These are phyloP conservation scores for Archivesica marissinica DNA, from an alignment of 1,140 invertebrate genomes.

Conservation along the genomic window DNA sequence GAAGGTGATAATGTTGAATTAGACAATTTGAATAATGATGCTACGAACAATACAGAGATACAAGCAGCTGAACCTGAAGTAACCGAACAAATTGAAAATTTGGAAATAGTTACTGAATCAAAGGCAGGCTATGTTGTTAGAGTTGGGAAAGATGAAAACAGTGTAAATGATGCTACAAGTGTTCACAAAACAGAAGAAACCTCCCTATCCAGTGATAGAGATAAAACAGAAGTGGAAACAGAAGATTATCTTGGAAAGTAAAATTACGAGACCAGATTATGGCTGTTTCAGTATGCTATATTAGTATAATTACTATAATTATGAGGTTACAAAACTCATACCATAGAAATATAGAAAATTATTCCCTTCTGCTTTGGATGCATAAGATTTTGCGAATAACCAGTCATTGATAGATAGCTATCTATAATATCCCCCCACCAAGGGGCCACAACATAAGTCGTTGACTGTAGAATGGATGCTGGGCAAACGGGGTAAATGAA, in stretches of 20 bases:
- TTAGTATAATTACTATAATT: too few species aligned
- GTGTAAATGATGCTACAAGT: conserved; percentile 26
- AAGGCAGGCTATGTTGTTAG: not conserved
- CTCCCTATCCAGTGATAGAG: conserved; percentile 34
- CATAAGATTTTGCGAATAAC: too few species aligned
- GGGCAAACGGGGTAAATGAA: too few species aligned
- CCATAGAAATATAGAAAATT: too few species aligned
- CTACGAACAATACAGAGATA: not conserved
- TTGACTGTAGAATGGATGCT: too few species aligned
- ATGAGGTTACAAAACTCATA: too few species aligned
- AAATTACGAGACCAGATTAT: too few species aligned
- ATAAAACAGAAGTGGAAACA: conserved; percentile 50
- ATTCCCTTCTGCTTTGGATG: too few species aligned
- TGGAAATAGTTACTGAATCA: not conserved
- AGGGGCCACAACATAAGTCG: too few species aligned
- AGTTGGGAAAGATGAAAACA: not conserved
- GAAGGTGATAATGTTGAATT: conserved; percentile 13
- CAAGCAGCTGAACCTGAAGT: conserved; percentile 12
- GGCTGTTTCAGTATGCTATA: too few species aligned
- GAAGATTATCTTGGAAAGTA: conserved; percentile 50
- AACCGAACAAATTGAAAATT: not conserved
- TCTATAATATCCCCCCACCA: too few species aligned
- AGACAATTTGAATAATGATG: not conserved
- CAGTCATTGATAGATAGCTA: too few species aligned
- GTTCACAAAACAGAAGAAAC: conserved; percentile 49